Conservation (phyloP, 2,888 invertebrate genomes). For the Thymelicus sylvestris region DNA sequence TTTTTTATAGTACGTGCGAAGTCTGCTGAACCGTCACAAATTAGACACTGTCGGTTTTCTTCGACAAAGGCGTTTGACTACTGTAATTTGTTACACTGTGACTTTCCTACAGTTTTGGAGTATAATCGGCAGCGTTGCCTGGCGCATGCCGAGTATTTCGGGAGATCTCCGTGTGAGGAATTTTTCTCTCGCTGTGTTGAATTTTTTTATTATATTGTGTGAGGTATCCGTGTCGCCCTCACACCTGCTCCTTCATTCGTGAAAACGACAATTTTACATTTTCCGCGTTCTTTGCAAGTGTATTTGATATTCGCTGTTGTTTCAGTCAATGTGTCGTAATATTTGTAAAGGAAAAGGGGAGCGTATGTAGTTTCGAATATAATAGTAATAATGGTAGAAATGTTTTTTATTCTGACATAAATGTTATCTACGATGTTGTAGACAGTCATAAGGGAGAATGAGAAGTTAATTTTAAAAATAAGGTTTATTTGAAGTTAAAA, state of each 20-base stretch:
- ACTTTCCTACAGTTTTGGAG: slow-evolving; percentile 6
- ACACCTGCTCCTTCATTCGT: slow-evolving; percentile 72
- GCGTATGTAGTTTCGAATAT: not conserved
- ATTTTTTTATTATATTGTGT: slow-evolving; percentile 62
- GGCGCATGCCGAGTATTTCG: slow-evolving; percentile 41
- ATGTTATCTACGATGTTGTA: too few species aligned
- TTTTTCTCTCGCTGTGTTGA: slow-evolving; percentile 52
- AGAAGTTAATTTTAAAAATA: too few species aligned
- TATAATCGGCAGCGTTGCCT: slow-evolving; percentile 29
- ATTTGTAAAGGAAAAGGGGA: not conserved
- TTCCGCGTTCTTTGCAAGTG: slow-evolving; percentile 60
- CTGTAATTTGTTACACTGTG: slow-evolving; percentile 2
- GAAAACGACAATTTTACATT: slow-evolving; percentile 80
- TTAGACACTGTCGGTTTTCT: not conserved
- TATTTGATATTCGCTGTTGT: slow-evolving; percentile 65
- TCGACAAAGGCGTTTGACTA: not conserved
- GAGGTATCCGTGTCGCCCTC: slow-evolving; percentile 54
- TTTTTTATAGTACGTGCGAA: too few species aligned
- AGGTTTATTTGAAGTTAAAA: too few species aligned
- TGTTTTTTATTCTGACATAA: too few species aligned
- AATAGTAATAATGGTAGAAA: not conserved
- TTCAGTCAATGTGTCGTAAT: slow-evolving; percentile 38
- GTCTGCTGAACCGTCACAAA: too few species aligned
- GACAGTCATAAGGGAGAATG: too few species aligned
- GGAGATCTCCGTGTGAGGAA: slow-evolving; percentile 50